A percentile compares a stretch with the other conserved stretches of the same genome.
phyloP scores from a whole-genome alignment of 1,140 invertebrate genomes.

The Eueides isabella region DNA sequence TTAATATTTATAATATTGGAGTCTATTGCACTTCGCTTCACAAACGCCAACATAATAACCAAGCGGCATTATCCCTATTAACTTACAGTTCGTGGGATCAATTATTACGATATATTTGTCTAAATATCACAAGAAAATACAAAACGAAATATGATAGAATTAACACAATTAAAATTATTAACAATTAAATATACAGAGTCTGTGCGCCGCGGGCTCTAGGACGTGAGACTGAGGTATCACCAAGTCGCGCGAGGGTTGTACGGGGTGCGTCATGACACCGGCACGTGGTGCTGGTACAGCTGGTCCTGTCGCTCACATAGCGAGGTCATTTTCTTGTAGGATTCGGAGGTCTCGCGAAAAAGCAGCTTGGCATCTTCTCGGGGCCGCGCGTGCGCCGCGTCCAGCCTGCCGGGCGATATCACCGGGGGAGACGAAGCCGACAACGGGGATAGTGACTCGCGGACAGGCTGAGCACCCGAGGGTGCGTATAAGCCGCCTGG shows the following conservation, averaged over 20 bases:
- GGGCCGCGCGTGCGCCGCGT: conserved; percentile 69
- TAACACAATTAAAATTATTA: conserved; percentile 80
- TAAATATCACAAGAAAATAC: conserved; percentile 82
- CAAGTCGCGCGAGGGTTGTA: conserved; percentile 62
- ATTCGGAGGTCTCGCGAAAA: conserved; percentile 80
- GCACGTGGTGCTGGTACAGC: conserved; percentile 81
- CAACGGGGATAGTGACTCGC: conserved; percentile 76
- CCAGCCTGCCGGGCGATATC: conserved; percentile 71
- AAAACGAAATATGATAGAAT: conserved; percentile 80
- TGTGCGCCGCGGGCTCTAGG: conserved; percentile 49
- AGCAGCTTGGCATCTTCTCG: conserved; percentile 78
- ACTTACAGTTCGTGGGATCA: conserved; percentile 78
- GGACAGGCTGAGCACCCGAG: conserved; percentile 67
- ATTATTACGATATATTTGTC: conserved; percentile 80
- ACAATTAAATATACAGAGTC: conserved; percentile 77
- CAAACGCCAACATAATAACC: conserved; percentile 61
- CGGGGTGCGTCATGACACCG: conserved; percentile 79
- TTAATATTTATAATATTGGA: conserved; percentile 72
- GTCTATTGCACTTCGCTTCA: conserved; percentile 77
- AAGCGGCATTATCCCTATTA: conserved; percentile 68
- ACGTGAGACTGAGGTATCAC: conserved; percentile 59
- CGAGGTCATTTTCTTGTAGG: conserved; percentile 81
- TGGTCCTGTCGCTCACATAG: conserved; percentile 81
- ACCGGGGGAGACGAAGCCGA: conserved; percentile 80
- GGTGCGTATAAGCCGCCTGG: conserved; percentile 64